These are phyloP conservation scores for Columba janthina DNA, from an alignment of 2,113 vertebrate species.

Conservation along the genomic window DNA sequence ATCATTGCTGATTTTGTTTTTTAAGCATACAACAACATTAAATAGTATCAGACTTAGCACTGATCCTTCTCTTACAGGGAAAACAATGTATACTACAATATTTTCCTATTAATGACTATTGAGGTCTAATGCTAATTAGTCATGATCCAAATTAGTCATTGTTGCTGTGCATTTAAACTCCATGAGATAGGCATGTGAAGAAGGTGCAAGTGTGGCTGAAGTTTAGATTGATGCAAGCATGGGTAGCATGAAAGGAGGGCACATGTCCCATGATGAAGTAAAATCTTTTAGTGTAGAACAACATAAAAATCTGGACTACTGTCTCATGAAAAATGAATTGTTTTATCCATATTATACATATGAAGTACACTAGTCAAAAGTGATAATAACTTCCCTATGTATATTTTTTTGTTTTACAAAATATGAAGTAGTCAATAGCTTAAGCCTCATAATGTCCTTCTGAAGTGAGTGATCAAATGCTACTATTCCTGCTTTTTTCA, in stretches of 20 bases:
- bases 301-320: not conserved
- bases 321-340: not conserved
- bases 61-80: not conserved
- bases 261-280: not conserved
- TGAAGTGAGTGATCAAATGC: not conserved
- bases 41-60: not conserved
- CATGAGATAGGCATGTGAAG: fast-evolving
- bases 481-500: not conserved
- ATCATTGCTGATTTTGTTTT: not conserved
- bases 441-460: not conserved
- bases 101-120: not conserved
- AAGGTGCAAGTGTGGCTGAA: not conserved
- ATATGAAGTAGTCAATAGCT: not conserved
- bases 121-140: not conserved
- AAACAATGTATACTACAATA: not conserved
- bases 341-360: not conserved
- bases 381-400: not conserved
- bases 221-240: not conserved
- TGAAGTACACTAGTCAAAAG: not conserved
- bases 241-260: not conserved
- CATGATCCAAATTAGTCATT: not conserved
- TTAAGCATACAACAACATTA: not conserved
- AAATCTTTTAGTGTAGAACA: not conserved
- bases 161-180: not conserved
- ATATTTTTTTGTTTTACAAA: not conserved